phyloP scores from a whole-genome alignment of 2,797 vertebrate genomes.

The Lagodon rhomboides region DNA sequence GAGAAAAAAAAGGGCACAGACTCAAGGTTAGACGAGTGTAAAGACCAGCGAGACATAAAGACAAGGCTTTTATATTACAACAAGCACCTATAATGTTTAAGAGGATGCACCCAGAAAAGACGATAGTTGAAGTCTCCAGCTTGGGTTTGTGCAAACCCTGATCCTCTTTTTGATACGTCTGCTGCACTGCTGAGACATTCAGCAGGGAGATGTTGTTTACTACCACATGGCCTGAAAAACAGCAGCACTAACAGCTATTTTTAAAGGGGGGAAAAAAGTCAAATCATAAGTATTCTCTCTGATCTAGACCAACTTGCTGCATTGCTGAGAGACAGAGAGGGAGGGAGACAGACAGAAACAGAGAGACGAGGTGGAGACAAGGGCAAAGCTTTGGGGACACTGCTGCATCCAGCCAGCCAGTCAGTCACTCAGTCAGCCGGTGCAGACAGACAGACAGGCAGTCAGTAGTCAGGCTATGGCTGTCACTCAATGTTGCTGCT shows the following conservation, averaged over 20 bases:
- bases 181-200: conserved; percentile 40
- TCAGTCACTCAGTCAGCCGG: conserved; percentile 36
- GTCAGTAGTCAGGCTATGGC: conserved; percentile 50
- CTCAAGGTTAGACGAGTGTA: conserved; percentile 53
- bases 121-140: conserved; percentile 3
- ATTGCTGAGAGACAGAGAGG: conserved; percentile 54
- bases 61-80: conserved; percentile 10
- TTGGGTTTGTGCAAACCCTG: conserved; percentile 4
- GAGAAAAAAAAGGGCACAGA: not conserved
- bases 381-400: conserved; percentile 67
- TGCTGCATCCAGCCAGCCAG: conserved; percentile 66
- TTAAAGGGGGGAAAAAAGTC: conserved; percentile 33
- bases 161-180: conserved; percentile 3
- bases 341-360: conserved; percentile 22
- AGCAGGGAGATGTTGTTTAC: conserved; percentile 48
- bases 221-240: conserved; percentile 44
- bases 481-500: conserved; percentile 68
- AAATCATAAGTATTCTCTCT: conserved; percentile 58
- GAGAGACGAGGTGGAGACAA: conserved; percentile 39
- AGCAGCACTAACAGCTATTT: conserved; percentile 32
- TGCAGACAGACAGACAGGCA: conserved; percentile 36
- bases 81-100: conserved; percentile 4
- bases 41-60: conserved; percentile 24
- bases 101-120: conserved; percentile 19
- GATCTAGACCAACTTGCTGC: conserved; percentile 65